phyloP scores from a whole-genome alignment of 2,797 vertebrate species.

The Xerus rutilus region DNA sequence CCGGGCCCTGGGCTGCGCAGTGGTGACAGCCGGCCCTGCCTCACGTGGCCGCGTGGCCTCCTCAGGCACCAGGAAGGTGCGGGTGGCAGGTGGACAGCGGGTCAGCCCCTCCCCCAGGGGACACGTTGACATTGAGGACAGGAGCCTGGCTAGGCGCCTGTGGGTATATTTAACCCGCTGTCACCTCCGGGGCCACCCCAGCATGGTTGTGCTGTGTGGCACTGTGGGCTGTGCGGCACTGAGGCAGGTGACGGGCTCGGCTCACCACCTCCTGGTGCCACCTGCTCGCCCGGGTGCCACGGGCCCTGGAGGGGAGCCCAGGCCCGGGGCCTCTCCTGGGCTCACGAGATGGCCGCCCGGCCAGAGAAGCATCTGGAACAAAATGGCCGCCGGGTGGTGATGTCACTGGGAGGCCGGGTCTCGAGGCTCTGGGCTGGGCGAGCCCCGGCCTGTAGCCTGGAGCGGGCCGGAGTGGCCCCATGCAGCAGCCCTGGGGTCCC shows the following conservation, averaged over 20 bases:
- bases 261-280: not conserved
- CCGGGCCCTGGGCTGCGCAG: too few relatives aligned
- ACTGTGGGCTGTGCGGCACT: fast-evolving
- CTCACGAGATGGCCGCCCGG: slow-evolving; percentile 71
- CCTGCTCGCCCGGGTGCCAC: not conserved
- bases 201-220: not conserved
- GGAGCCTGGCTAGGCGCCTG: not conserved
- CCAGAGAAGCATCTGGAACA: slow-evolving; percentile 24
- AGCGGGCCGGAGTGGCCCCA: not conserved
- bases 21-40: too few relatives aligned
- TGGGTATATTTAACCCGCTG: slow-evolving; percentile 72
- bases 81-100: too few relatives aligned
- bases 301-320: not conserved
- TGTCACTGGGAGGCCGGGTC: slow-evolving; percentile 61
- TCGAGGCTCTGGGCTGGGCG: not conserved
- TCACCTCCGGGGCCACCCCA: not conserved
- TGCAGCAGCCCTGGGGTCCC: too few relatives aligned
- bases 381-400: slow-evolving; percentile 84
- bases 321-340: not conserved
- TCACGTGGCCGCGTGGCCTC: too few relatives aligned
- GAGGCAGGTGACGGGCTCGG: not conserved
- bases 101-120: too few relatives aligned
- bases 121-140: too few relatives aligned
- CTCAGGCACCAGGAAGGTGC: too few relatives aligned
- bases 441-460: not conserved